These are phyloP conservation scores for Percina caprodes DNA, from an alignment of 2,113 vertebrate genomes.

Conservation along the genomic window DNA sequence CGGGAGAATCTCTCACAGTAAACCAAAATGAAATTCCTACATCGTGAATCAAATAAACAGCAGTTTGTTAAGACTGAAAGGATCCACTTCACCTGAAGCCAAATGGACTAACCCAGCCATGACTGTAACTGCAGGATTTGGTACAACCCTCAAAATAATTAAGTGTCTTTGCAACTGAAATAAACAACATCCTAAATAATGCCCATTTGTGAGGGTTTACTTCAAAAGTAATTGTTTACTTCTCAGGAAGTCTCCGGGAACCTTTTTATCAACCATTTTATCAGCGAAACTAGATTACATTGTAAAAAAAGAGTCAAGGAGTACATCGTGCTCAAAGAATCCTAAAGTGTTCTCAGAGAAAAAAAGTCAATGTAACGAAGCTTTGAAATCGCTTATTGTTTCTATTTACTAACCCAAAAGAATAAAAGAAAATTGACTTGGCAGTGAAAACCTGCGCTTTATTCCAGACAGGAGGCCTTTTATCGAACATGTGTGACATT, in stretches of 20 bases:
- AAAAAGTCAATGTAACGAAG: neutral
- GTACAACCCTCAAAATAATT: neutral
- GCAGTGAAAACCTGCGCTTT: neutral
- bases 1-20: neutral
- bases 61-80: neutral
- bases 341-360: neutral
- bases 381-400: neutral
- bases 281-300: neutral
- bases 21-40: neutral
- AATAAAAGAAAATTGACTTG: neutral
- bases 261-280: neutral
- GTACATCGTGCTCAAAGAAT: neutral
- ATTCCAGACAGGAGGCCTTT: neutral
- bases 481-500: neutral
- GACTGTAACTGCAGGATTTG: neutral
- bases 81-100: neutral
- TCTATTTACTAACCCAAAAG: neutral
- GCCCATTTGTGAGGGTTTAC: neutral
- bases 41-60: neutral
- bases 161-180: neutral
- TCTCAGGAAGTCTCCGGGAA: neutral
- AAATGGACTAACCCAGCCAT: neutral
- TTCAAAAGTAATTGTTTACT: neutral
- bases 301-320: neutral
- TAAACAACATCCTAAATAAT: conserved; percentile 10